These are phyloP conservation scores for Potamilus streckersoni DNA, from an alignment of 1,140 invertebrate species.

Conservation along the genomic window DNA sequence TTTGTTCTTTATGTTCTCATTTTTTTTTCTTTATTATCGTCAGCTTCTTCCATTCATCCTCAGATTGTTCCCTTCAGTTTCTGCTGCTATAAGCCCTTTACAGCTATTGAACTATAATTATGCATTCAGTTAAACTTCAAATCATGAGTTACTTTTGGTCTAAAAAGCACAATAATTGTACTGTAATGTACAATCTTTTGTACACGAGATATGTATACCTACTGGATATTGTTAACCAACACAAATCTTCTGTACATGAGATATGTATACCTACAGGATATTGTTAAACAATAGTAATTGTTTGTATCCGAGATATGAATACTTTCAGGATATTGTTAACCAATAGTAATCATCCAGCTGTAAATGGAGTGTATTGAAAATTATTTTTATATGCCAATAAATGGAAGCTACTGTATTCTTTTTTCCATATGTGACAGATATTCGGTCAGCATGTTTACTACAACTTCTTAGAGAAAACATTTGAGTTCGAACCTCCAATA, in stretches of 20 bases:
- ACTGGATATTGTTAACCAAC: neutral
- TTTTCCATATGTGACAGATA: conserved; percentile 31
- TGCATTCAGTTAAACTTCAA: too few species aligned
- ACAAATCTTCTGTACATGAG: neutral
- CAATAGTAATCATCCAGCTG: neutral
- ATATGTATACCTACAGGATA: neutral
- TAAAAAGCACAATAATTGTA: neutral
- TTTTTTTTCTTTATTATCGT: too few species aligned
- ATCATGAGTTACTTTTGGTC: neutral
- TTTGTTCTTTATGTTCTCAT: too few species aligned
- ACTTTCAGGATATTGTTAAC: neutral
- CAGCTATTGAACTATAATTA: too few species aligned
- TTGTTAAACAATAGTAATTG: neutral
- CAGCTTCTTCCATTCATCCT: too few species aligned
- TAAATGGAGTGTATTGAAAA: neutral
- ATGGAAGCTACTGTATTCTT: neutral
- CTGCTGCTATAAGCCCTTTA: too few species aligned
- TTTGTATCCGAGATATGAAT: neutral
- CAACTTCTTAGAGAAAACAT: conserved; percentile 40
- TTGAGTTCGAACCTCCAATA: conserved; percentile 51
- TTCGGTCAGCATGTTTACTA: conserved; percentile 52
- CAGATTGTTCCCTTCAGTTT: too few species aligned
- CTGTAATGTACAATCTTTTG: neutral
- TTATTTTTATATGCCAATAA: neutral
- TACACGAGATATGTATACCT: neutral